Percentiles rank a stretch among this genome's conserved stretches.
Conservation (phyloP, 2,888 invertebrate species). For the Troides helena region DNA sequence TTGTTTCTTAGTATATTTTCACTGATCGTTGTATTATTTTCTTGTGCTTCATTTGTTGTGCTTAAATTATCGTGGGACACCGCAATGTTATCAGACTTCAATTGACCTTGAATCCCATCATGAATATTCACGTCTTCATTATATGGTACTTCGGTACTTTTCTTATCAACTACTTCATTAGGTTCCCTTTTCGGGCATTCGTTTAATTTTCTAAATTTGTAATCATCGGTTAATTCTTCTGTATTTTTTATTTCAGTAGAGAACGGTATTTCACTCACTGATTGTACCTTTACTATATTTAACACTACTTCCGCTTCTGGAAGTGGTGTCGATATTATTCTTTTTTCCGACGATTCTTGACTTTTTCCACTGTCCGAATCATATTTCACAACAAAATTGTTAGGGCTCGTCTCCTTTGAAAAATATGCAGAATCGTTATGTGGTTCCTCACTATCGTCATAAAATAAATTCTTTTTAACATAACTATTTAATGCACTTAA, state of each 20-base stretch:
- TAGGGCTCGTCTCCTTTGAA: conserved; percentile 71
- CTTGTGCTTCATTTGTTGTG: conserved; percentile 30
- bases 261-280: conserved; percentile 14
- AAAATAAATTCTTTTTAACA: conserved; percentile 68
- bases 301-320: conserved; percentile 16
- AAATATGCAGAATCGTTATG: conserved; percentile 60
- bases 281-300: conserved; percentile 25
- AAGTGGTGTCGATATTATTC: conserved; percentile 17
- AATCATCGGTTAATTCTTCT: conserved; percentile 62
- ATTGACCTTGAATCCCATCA: conserved; percentile 1
- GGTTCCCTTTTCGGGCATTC: conserved; percentile 35
- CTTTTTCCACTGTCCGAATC: conserved; percentile 64
- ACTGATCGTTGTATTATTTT: conserved; percentile 35
- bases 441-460: conserved; percentile 54
- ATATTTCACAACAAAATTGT: conserved; percentile 59
- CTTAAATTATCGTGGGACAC: conserved; percentile 42
- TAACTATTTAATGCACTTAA: conserved; percentile 68
- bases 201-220: conserved; percentile 58
- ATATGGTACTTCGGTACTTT: background rate
- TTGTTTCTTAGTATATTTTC: conserved; percentile 48
- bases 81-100: conserved; percentile 7
- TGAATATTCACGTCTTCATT: background rate
- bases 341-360: conserved; percentile 46
- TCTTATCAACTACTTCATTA: conserved; percentile 27
- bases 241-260: conserved; percentile 34